A percentile compares a stretch with the other conserved stretches of the same genome.
These are phyloP conservation scores for Drosophila truncata DNA, from an alignment of 1,140 invertebrate genomes.

Conservation along the genomic window DNA sequence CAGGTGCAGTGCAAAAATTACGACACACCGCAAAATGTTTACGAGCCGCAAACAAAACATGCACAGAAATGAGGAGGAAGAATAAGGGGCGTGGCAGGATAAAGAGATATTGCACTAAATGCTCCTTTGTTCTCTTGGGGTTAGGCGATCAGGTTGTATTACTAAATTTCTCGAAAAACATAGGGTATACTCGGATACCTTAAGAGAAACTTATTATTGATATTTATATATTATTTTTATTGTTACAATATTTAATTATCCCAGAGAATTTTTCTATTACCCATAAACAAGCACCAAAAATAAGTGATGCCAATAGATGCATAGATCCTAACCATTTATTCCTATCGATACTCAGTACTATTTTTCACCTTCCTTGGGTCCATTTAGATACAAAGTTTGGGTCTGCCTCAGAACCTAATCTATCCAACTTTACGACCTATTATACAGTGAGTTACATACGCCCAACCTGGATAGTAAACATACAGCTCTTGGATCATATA, in stretches of 20 bases:
- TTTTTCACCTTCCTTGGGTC: not conserved
- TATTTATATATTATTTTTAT: no score
- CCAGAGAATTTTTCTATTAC: no score
- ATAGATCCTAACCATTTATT: no score
- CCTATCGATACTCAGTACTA: not conserved
- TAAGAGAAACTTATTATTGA: not conserved
- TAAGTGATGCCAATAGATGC: no score
- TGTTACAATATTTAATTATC: no score
- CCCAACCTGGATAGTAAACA: not conserved
- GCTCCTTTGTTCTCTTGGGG: not conserved
- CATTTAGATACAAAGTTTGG: not conserved
- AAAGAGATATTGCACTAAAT: not conserved
- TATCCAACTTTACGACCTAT: conserved; percentile 2
- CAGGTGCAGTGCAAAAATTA: conserved; percentile 32
- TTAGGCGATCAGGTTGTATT: not conserved
- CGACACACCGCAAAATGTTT: conserved; percentile 59
- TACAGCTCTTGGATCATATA: not conserved
- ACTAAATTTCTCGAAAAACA: not conserved
- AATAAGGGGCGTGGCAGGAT: not conserved
- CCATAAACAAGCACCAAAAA: no score
- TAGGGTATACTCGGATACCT: not conserved
- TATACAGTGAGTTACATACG: not conserved
- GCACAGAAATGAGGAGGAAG: conserved; percentile 28
- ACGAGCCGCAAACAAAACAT: conserved; percentile 63
- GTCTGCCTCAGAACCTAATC: not conserved